Conservation (phyloP, 2,113 vertebrate species). For the Trochalopteron elliotii region DNA sequence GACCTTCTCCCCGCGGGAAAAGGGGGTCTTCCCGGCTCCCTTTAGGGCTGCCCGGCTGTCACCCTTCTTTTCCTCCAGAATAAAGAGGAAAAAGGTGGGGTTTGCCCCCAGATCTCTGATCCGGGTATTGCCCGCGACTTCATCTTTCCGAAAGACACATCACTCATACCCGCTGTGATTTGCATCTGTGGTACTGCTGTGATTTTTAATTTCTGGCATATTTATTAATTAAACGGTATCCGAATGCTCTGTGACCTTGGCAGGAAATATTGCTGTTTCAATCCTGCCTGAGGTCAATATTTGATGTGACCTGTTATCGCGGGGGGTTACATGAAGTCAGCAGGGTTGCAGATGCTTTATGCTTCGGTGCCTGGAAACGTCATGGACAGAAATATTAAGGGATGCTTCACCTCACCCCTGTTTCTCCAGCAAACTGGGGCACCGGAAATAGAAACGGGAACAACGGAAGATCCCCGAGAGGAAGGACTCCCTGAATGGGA, state of each 20-base stretch:
- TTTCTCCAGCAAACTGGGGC: neutral
- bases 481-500: neutral
- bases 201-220: neutral
- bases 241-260: neutral
- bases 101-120: neutral
- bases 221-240: neutral
- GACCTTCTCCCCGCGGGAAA: neutral
- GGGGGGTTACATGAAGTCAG: neutral
- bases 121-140: neutral
- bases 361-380: neutral
- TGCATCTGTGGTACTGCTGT: neutral
- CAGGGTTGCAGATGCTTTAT: neutral
- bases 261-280: neutral
- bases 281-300: neutral
- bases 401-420: neutral
- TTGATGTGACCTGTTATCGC: neutral
- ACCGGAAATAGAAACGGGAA: neutral
- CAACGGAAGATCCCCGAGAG: neutral
- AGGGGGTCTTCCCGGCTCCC: neutral
- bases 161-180: neutral
- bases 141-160: neutral
- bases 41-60: neutral
- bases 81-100: neutral
- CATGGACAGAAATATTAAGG: neutral
- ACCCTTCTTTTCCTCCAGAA: neutral